Base-by-base conservation (phyloP, 2,113 vertebrate species). In the Chaetorhynchus papuensis region DNA sequence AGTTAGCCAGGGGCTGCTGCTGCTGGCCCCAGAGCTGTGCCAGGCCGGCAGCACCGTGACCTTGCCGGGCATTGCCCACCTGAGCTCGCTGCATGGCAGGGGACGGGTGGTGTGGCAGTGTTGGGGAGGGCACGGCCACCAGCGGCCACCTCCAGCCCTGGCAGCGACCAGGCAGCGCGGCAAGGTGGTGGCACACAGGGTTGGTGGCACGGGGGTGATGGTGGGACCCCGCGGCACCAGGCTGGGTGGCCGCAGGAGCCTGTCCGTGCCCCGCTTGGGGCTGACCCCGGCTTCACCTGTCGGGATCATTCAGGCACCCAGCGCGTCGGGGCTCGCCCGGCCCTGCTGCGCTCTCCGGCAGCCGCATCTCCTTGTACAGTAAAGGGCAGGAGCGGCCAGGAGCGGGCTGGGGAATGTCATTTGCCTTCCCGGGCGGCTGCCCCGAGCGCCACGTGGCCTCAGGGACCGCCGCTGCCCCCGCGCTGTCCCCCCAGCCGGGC, bases 361-460 rank as follows among this genome's bases (percentile, higher is more conserved):
- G 81, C 90, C 87, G 2, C 66, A 71, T 93, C 87, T 45, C 96
- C 96, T 96, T 95, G 78, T 95, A 97, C 95, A 97, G 95, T 93
- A 89, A 96, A 96, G 93, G 74, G 95, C 96, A 96, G 96, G 84
- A 81, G 71, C 63, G 20, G 94, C 84, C 92, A 57, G 90, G 65
- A 71, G 53, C 22, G 11, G 47, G 65, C 63, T n/a, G 19, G 39
- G 57, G 74, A 93, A 89, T 79, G 87, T 28, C 83, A 37, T 44
- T 53, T 16, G 86, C 90, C 63, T 87, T 50, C 79, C 37, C n/a
- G 16, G 82, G 88, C 20, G 14, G 72, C 83, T 37, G 87, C 54
- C 41, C 63, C n/a, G 2, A 54, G 24, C 5, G 3, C 93, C 92
- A 57, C 39, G 23, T 68, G 88, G 13, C 52, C 84, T 5, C 22